These are phyloP conservation scores for Caenorhabditis macrosperma DNA, from an alignment of 2,888 invertebrate species.

Conservation along the genomic window DNA sequence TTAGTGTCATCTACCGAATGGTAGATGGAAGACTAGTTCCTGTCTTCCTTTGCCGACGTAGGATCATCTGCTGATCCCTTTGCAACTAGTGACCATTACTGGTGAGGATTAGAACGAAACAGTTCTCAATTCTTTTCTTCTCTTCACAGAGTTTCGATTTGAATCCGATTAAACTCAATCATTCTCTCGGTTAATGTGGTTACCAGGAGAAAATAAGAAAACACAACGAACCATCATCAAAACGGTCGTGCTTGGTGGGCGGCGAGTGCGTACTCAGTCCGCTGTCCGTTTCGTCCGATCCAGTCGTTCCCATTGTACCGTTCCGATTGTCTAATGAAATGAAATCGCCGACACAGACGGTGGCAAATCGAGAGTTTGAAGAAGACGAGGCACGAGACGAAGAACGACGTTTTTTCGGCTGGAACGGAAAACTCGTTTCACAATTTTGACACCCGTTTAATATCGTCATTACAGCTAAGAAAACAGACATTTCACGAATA, in stretches of 20 bases:
- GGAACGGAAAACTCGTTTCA: background rate
- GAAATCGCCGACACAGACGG: constrained; percentile 53
- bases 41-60: constrained; percentile 9
- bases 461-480: no score
- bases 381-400: constrained; percentile 35
- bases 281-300: constrained; percentile 52
- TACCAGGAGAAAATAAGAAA: background rate
- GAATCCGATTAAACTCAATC: constrained; percentile 8
- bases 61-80: constrained; percentile 37
- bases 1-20: constrained; percentile 40
- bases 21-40: constrained; percentile 34
- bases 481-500: no score
- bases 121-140: background rate
- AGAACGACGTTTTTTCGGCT: constrained; percentile 49
- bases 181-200: background rate
- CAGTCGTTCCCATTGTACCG: constrained; percentile 1
- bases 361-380: constrained; percentile 49
- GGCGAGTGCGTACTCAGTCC: constrained; percentile 51
- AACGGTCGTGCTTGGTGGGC: constrained; percentile 54
- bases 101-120: constrained; percentile 23
- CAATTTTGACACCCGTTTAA: background rate
- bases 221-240: constrained; percentile 25
- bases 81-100: constrained; percentile 27
- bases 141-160: background rate
- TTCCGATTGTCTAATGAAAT: constrained; percentile 20